phyloP scores from a whole-genome alignment of 2,797 vertebrate genomes.

The Molossus molossus region DNA sequence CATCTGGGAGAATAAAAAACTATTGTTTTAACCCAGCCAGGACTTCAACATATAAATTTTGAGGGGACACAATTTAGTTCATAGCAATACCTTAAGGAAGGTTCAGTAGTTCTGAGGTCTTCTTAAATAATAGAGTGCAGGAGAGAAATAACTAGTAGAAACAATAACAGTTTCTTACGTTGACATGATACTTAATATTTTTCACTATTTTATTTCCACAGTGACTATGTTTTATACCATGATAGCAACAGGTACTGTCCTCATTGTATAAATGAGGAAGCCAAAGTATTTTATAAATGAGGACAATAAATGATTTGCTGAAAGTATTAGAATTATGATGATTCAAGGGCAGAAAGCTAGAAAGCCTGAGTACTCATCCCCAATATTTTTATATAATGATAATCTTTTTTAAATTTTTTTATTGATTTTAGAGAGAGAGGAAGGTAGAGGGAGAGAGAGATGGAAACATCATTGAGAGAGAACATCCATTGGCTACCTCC shows the following conservation, averaged over 20 bases:
- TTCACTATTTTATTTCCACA: neutral
- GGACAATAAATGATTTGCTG: neutral
- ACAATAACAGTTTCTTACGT: neutral
- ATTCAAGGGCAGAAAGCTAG: neutral
- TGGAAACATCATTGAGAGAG: too few species aligned
- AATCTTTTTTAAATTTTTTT: neutral
- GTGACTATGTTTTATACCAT: neutral
- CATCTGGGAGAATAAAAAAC: neutral
- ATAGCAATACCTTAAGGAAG: constrained; percentile 78
- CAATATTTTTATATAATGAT: neutral
- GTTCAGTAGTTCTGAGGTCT: constrained; percentile 66
- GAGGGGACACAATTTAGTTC: neutral
- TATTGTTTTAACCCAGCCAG: neutral
- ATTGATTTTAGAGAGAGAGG: too few species aligned
- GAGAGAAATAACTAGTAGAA: constrained; percentile 34
- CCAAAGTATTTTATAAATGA: constrained; percentile 1
- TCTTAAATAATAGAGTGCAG: constrained; percentile 59
- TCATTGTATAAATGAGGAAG: neutral
- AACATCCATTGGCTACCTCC: too few species aligned
- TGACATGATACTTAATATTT: neutral
- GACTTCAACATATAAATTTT: neutral
- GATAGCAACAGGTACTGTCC: neutral
- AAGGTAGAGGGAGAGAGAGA: too few species aligned
- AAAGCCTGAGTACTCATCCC: neutral
- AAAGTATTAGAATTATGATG: neutral